Percentiles rank a stretch among this genome's conserved stretches.
These are phyloP conservation scores for Ylistrum balloti DNA, from an alignment of 1,140 invertebrate species.

Conservation along the genomic window DNA sequence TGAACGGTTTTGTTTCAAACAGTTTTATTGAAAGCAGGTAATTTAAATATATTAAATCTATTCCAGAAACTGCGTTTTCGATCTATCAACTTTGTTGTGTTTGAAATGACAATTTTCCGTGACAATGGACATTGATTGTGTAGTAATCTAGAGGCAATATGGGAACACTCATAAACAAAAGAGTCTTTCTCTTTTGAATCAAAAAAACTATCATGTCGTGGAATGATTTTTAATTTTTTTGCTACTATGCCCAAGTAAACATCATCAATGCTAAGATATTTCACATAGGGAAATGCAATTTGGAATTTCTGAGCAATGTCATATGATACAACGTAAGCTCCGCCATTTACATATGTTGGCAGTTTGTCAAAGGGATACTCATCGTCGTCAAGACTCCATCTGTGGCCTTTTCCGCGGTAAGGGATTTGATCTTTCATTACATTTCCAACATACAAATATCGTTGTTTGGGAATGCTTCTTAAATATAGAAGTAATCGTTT, in stretches of 20 bases:
- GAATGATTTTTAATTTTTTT: slow-evolving; percentile 28
- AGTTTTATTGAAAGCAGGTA: neutral
- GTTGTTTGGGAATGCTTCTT: slow-evolving; percentile 2
- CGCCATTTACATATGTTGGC: slow-evolving; percentile 47
- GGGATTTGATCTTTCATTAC: neutral
- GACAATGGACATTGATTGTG: neutral
- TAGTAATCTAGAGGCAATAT: neutral
- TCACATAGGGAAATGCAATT: slow-evolving; percentile 52
- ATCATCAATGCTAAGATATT: slow-evolving; percentile 56
- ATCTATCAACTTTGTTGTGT: neutral
- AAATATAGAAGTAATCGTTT: slow-evolving; percentile 31
- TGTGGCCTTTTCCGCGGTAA: slow-evolving; percentile 28
- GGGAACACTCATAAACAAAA: neutral
- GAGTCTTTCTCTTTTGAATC: neutral
- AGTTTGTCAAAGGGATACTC: neutral
- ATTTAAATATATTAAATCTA: neutral
- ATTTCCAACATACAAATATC: slow-evolving; percentile 36
- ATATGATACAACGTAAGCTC: slow-evolving; percentile 43
- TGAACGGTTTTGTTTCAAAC: too few species aligned
- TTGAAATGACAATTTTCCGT: neutral
- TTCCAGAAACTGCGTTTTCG: neutral
- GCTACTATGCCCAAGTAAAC: slow-evolving; percentile 58
- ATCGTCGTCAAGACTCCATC: slow-evolving; percentile 43
- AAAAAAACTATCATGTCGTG: neutral
- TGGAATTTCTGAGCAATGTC: slow-evolving; percentile 45